These are phyloP conservation scores for Apodemia hepburni DNA, from an alignment of 2,888 invertebrate genomes.

Conservation along the genomic window DNA sequence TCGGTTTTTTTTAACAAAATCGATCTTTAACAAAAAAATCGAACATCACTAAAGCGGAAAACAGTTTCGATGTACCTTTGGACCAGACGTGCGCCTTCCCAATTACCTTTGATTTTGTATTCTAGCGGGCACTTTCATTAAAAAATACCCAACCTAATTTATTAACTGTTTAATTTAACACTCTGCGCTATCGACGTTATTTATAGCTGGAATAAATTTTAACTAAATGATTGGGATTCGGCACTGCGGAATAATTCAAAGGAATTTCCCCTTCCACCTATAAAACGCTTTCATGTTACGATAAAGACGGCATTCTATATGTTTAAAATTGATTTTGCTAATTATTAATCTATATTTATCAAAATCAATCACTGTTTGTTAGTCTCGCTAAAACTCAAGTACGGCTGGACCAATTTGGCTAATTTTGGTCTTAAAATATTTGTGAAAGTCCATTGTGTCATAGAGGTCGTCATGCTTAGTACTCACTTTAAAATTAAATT, in stretches of 20 bases:
- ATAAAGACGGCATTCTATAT: background rate
- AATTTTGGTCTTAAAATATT: too few relatives aligned
- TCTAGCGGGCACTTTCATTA: constrained; percentile 3
- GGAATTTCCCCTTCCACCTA: constrained; percentile 4
- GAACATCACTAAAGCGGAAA: background rate
- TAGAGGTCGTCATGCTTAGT: too few relatives aligned
- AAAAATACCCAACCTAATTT: constrained; percentile 9
- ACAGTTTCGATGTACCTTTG: background rate
- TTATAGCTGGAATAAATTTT: constrained; percentile 10
- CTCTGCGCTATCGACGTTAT: constrained; percentile 1
- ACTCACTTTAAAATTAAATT: too few relatives aligned
- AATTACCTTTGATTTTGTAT: constrained; percentile 14
- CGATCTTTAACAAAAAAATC: too few relatives aligned
- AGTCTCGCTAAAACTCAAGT: too few relatives aligned
- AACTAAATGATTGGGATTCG: constrained; percentile 13
- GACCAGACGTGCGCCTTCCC: background rate
- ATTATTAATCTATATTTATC: too few relatives aligned
- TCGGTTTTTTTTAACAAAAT: too few relatives aligned
- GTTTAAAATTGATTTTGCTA: too few relatives aligned
- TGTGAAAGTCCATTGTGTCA: too few relatives aligned
- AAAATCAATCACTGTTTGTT: too few relatives aligned
- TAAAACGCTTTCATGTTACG: constrained; percentile 6
- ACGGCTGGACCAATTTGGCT: too few relatives aligned
- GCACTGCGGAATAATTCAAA: constrained; percentile 11
- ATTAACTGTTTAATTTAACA: constrained; percentile 14